A percentile compares a stretch with the other conserved stretches of the same genome.
phyloP scores from a whole-genome alignment of 2,888 invertebrate genomes.

The Tiliacea aurago region DNA sequence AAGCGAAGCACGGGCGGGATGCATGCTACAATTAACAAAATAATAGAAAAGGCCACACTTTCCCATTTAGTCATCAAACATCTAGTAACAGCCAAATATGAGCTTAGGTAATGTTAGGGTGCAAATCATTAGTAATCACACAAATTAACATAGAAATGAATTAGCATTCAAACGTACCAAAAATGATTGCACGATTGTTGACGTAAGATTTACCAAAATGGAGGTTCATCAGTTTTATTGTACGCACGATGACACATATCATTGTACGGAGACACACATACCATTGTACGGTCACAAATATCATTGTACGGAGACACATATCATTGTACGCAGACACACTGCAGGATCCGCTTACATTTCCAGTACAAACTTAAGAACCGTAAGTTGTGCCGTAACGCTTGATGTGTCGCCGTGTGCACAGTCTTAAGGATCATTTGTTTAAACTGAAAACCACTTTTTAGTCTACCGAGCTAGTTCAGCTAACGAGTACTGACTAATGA shows the following conservation, averaged over 20 bases:
- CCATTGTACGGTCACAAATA: background rate
- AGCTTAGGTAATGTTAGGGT: conserved; percentile 3
- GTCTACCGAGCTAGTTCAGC: background rate
- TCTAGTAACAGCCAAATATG: background rate
- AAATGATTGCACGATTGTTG: background rate
- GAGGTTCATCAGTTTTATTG: background rate
- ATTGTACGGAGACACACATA: background rate
- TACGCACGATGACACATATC: background rate
- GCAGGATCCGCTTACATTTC: background rate
- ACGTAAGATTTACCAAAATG: background rate
- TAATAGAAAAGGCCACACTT: conserved; percentile 15
- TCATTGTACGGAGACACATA: background rate
- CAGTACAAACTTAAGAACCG: background rate
- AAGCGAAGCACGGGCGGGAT: conserved; percentile 44
- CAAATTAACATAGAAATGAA: background rate
- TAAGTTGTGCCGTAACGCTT: no score
- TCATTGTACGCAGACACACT: background rate
- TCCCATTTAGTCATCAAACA: background rate
- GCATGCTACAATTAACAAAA: conserved; percentile 33
- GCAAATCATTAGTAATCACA: conserved; percentile 27
- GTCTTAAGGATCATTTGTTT: background rate
- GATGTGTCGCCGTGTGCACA: background rate
- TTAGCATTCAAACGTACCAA: conserved; percentile 40
- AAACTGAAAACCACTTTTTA: background rate
- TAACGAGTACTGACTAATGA: background rate